Base-by-base conservation (phyloP, 1,140 invertebrate species). In the Schlechtendalia chinensis region DNA sequence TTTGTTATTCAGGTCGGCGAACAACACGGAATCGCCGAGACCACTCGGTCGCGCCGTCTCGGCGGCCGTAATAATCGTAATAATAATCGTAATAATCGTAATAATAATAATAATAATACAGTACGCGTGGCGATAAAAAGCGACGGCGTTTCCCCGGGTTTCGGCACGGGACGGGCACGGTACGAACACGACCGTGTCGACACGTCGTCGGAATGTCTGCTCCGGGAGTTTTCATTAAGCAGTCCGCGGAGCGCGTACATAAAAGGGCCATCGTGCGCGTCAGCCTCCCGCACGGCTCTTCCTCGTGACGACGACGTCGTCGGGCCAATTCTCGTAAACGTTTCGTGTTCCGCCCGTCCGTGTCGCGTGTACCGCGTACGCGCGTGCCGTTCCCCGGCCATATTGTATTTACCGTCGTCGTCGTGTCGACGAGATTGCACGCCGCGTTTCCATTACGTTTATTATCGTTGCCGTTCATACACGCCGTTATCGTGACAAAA, bases 201-300 rank as follows among this genome's bases (percentile, higher is more conserved):
- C 75, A 79, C 75, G 75, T 63, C 75, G 75, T 63, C 75, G 58
- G 75, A 79, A 79, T 63, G 75, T 79, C 75, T 79, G 75, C 50
- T 19, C 24, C n/a, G 58, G 75, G 58, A 79, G 75, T 79, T 79
- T 79, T 79, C 75, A 79, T 79, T 79, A 79, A 79, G 54, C 58
- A 77, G 54, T 17, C 72, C n/a, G 22, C 29, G 24, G 71, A 58
- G 14, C 17, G 45, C 10, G n/a, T 29, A 79, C 19, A 79, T 63
- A 79, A 63, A 79, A 79, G 22, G 39, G 22, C 22, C 22, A 79
- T 58, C 12, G 8, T 11, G 14, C 14, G 10, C 47, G 8, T 4
- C 32, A 8, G 3, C 3, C 32, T 3, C 32, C 3, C 32, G 3
- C 32, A 8, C 3, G 32, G 32, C 47, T 50, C 8, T 5, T 14